phyloP scores from a whole-genome alignment of 2,888 invertebrate genomes.

The Epistrophe eligans region DNA sequence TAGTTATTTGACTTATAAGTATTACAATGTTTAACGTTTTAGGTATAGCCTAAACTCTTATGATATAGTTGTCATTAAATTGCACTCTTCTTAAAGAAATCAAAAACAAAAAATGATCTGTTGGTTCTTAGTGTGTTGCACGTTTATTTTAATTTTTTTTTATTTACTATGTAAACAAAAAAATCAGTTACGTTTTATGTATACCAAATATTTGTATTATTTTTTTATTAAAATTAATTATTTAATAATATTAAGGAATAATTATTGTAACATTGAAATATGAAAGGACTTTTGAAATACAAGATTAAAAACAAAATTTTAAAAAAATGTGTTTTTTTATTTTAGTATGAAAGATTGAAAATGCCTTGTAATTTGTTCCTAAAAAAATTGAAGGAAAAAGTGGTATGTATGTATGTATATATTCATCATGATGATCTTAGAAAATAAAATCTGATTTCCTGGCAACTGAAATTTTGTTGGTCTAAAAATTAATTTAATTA shows the following conservation, averaged over 20 bases:
- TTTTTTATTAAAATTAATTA: slow-evolving; percentile 40
- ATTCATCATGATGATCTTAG: too few relatives aligned
- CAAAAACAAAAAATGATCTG: slow-evolving; percentile 16
- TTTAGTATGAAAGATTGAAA: too few relatives aligned
- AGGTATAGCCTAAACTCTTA: slow-evolving; percentile 24
- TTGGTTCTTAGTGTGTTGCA: slow-evolving; percentile 65
- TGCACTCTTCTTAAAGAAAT: slow-evolving; percentile 49
- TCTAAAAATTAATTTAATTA: too few relatives aligned
- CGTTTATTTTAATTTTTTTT: background rate
- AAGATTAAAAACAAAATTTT: slow-evolving; percentile 55
- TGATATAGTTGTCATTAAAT: slow-evolving; percentile 16
- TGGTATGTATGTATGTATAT: too few relatives aligned
- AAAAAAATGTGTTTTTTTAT: background rate
- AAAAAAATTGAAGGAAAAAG: too few relatives aligned
- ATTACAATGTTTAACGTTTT: slow-evolving; percentile 38
- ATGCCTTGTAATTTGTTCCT: too few relatives aligned
- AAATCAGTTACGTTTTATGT: slow-evolving; percentile 48
- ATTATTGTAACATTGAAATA: slow-evolving; percentile 68
- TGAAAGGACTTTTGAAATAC: slow-evolving; percentile 74
- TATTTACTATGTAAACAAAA: slow-evolving; percentile 32
- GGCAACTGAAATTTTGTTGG: too few relatives aligned
- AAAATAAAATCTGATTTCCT: too few relatives aligned
- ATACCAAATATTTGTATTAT: slow-evolving; percentile 43
- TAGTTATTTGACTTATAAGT: slow-evolving; percentile 43
- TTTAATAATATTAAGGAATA: slow-evolving; percentile 62